Evolutionary conservation across 1,140 invertebrate genomes (phyloP), one percentile per base, ranked within the genome.

Genomic region (Dinothrombium tinctorium): DNA sequence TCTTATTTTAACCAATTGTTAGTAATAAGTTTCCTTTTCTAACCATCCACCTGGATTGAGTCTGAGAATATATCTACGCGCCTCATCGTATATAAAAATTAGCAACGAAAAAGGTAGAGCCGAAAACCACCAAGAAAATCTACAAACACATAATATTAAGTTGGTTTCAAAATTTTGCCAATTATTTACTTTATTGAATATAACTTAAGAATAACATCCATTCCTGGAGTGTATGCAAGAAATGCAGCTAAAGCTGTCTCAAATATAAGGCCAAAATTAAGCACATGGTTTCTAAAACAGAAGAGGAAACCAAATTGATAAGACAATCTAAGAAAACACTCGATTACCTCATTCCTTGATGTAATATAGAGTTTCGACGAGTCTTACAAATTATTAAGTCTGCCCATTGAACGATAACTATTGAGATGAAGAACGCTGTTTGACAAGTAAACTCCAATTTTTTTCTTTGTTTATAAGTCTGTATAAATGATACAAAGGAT

Each of bases 341-440:
- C 1, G 1, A 15, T 45, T 35, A 51, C 50, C 73, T 78, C 87
- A 96, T 94, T 66, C 87, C 87, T 59, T 96, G 89, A 56, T 94
- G 86, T 48, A 95, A 63, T 54, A 96, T 76, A 28, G 87, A 94
- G 57, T 92, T 87, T 53, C 83, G 74, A 52, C 89, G 71, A 46
- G 90, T 96, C 67, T 96, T 95, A 64, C 86, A 95, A 55, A 95
- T 86, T 59, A 95, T 92, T 65, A 95, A 66, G 71, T 95, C 87
- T 50, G 89, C 83, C 90, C 89, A 95, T 59, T 96, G 89, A 48
- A 95, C 89, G 49, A 95, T 76, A 21, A 95, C 89, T 63, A 95
- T 95, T 32, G 86, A 81, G 19, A 92, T 78, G 63, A 96, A 96
- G 73, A 94, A 96, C 40, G 87, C 86, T 46, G 89, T 94, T 63